Evolutionary conservation across 2,113 vertebrate species (phyloP).

Genomic region (Corynorhinus townsendii): DNA sequence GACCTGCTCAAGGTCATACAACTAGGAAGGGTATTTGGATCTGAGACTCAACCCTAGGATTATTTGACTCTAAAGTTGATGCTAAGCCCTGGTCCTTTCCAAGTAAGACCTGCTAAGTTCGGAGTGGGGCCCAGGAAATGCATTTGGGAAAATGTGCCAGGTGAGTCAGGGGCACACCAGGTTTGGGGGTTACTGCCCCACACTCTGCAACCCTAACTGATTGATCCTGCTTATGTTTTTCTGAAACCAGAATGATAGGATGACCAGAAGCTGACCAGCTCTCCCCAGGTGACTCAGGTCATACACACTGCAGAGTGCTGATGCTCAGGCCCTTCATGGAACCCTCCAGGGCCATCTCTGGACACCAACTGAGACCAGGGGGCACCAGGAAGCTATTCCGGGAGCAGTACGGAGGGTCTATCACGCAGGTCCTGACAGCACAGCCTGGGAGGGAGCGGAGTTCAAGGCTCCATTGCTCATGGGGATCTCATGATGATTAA

Average conservation of each 20-base stretch:
- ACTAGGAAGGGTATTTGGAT: neutral
- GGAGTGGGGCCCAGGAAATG: neutral
- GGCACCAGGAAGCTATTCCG: neutral
- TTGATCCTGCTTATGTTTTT: neutral
- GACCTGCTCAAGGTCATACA: neutral
- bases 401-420: neutral
- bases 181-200: neutral
- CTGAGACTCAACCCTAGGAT: neutral
- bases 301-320: rapidly evolving
- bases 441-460: neutral
- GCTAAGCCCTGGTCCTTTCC: neutral
- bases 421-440: neutral
- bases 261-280: neutral
- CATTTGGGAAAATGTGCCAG: neutral
- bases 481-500: neutral
- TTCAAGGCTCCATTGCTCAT: neutral
- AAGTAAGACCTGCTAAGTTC: neutral
- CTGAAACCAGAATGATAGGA: neutral
- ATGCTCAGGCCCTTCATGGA: too few species aligned
- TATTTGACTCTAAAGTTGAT: neutral
- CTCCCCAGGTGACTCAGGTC: neutral
- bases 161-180: neutral
- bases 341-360: neutral
- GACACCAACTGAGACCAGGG: neutral
- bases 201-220: neutral